These are phyloP conservation scores for Dromococcyx pavoninus DNA, from an alignment of 2,797 vertebrate genomes.

Conservation along the genomic window DNA sequence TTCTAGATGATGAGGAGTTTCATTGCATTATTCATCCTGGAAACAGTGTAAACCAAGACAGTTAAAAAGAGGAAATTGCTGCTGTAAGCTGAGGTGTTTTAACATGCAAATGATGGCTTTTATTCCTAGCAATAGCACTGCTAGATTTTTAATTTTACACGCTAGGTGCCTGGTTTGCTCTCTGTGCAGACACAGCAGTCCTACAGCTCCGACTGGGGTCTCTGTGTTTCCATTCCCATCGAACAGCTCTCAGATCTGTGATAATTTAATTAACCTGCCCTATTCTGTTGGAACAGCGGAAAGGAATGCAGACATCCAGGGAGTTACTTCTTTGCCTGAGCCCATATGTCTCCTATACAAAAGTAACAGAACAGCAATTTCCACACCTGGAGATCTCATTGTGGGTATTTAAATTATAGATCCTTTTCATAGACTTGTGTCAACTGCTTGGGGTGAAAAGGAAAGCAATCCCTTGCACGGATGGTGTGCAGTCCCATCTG, in stretches of 20 bases:
- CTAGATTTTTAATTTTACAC: conserved; percentile 9
- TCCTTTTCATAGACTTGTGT: fast-evolving
- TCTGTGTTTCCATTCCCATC: background rate
- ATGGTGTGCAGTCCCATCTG: fast-evolving
- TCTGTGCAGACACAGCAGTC: background rate
- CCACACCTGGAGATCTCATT: background rate
- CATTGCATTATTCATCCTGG: conserved; percentile 54
- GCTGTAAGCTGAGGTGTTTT: background rate
- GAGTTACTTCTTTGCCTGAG: background rate
- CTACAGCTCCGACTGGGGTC: background rate
- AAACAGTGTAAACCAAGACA: background rate
- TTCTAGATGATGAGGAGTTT: conserved; percentile 22
- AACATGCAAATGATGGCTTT: background rate
- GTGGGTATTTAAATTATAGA: background rate
- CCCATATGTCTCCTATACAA: fast-evolving
- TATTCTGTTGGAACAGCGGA: background rate
- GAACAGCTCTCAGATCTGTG: background rate
- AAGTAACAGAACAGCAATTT: background rate
- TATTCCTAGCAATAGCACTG: background rate
- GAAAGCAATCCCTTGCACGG: fast-evolving
- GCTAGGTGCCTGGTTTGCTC: background rate
- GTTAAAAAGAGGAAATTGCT: background rate
- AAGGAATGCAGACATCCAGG: background rate
- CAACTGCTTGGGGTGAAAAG: background rate
- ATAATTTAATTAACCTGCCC: background rate